A percentile compares a stretch with the other conserved stretches of the same genome.
phyloP scores from a whole-genome alignment of 2,888 invertebrate genomes.

The Ophion ellenae region DNA sequence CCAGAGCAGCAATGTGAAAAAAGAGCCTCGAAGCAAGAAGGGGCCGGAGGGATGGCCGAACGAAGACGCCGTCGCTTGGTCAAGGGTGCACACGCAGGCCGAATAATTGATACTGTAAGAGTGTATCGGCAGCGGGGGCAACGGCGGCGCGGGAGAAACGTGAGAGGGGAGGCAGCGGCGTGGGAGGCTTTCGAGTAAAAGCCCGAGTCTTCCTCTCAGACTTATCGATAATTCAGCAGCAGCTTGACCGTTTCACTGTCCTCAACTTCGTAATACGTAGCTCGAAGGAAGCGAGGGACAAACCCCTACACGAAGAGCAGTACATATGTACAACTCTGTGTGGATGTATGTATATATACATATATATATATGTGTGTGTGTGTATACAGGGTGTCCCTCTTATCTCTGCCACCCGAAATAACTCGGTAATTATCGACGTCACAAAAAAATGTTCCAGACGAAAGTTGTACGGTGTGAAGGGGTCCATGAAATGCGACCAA shows the following conservation, averaged over 20 bases:
- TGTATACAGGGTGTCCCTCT: too few species aligned
- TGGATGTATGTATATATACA: not conserved
- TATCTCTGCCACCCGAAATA: too few species aligned
- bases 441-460: too few species aligned
- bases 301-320: constrained; percentile 39
- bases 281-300: constrained; percentile 57
- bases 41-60: constrained; percentile 6
- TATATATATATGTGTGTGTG: too few species aligned
- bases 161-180: constrained; percentile 65
- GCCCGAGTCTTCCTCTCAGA: constrained; percentile 72
- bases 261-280: constrained; percentile 50
- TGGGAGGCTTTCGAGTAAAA: constrained; percentile 55
- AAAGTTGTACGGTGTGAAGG: too few species aligned
- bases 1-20: constrained; percentile 10
- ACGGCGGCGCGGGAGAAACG: constrained; percentile 68
- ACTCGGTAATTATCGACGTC: too few species aligned
- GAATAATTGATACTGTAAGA: constrained; percentile 80
- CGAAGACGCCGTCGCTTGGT: constrained; percentile 46
- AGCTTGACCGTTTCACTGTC: constrained; percentile 72
- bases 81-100: constrained; percentile 70
- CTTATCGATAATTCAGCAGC: constrained; percentile 82
- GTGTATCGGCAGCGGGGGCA: constrained; percentile 72
- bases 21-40: constrained; percentile 20
- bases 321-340: not conserved
- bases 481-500: too few species aligned